These are phyloP conservation scores for Pristis pectinata DNA, from an alignment of 2,797 vertebrate species.

Conservation along the genomic window DNA sequence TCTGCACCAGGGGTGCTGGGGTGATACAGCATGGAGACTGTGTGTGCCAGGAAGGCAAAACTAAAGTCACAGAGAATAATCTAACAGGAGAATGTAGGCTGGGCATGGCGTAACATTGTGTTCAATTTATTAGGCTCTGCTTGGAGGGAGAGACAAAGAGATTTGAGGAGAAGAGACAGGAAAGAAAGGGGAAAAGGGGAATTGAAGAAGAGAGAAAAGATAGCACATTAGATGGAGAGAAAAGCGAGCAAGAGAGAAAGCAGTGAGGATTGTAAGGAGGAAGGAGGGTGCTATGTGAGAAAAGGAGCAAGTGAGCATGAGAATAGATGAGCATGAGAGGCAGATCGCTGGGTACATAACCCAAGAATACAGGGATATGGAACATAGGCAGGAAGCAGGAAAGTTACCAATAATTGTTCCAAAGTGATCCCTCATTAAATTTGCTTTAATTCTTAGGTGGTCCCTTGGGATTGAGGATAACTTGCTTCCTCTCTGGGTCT, in stretches of 20 bases:
- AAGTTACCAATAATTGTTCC: neutral
- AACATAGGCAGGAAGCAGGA: neutral
- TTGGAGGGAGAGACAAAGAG: neutral
- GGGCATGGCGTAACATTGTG: no score
- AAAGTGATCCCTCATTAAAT: neutral
- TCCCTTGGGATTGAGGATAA: no score
- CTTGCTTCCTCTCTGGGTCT: no score
- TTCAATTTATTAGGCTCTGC: neutral
- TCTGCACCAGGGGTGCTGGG: neutral
- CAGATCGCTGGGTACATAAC: neutral
- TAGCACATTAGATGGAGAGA: neutral
- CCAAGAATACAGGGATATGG: neutral
- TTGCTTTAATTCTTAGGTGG: neutral
- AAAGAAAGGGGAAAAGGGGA: neutral
- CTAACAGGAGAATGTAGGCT: neutral
- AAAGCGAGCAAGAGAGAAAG: neutral
- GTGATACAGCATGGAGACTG: neutral
- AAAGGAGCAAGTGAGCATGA: no score
- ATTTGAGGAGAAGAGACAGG: no score
- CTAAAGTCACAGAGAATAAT: neutral
- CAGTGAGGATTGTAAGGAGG: neutral
- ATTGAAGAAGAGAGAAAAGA: neutral
- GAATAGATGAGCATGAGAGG: neutral
- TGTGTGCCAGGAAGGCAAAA: neutral
- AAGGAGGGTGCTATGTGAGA: neutral